A percentile compares a stretch with the other conserved stretches of the same genome.
These are phyloP conservation scores for Thamnophis elegans DNA, from an alignment of 2,797 vertebrate genomes.

Conservation along the genomic window DNA sequence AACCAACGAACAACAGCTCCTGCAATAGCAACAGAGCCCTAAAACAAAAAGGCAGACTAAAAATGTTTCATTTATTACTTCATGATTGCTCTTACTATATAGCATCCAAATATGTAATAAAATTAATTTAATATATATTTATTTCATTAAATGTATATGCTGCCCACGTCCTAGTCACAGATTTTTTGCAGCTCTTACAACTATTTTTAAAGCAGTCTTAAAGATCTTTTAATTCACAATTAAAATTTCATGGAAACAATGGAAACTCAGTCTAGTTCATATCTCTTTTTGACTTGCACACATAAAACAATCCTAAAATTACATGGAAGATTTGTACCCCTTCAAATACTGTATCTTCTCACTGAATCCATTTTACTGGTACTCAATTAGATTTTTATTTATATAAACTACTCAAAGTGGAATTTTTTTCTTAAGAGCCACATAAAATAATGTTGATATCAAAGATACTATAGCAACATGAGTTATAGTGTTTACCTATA, in stretches of 20 bases:
- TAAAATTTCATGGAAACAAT: not conserved
- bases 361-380: not conserved
- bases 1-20: conserved; percentile 97
- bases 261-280: not conserved
- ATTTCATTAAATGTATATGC: not conserved
- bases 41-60: conserved; percentile 35
- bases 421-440: not conserved
- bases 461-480: not conserved
- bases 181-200: not conserved
- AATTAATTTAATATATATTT: not conserved
- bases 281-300: not conserved
- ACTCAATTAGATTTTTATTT: not conserved
- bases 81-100: not conserved
- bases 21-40: conserved; percentile 97
- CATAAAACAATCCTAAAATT: not conserved
- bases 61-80: not conserved
- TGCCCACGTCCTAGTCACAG: not conserved
- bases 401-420: not conserved
- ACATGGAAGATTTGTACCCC: not conserved
- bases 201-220: not conserved
- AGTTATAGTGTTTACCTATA: not conserved
- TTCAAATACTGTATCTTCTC: not conserved
- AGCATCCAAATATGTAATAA: not conserved
- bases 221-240: not conserved
- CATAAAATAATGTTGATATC: not conserved